Evolutionary conservation across 2,797 vertebrate species (phyloP), one percentile per base, ranked within the genome.

Genomic region (Ceyx erithaca): DNA sequence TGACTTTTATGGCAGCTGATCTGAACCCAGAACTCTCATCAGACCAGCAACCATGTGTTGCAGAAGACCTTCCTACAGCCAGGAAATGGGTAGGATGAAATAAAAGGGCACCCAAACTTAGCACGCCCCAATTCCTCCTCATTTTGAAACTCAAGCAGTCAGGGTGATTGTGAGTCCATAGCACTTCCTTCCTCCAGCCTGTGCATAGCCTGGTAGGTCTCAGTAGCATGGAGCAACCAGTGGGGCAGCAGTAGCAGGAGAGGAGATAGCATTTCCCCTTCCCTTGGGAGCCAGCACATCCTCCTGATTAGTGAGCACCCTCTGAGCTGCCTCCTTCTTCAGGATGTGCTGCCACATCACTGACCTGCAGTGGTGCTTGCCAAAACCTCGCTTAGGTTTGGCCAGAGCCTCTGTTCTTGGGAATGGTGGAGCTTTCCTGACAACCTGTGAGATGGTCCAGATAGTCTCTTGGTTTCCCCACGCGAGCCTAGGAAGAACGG

Each of bases 381-480:
- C 55, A 91, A 96, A 95, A 82, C 94, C 95, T 93, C 93, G 86
- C 97, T 97, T 99, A 96, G 98, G 97, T 52, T 94, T 86, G 68
- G 98, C 96, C 54, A 99, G 97, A 69, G 73, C 49, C 66, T 94
- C 88, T 51, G 96, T 95, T 95, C 98, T 98, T 86, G 93, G 41
- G 7, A 96, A 97, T 11, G 97, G 96, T 45, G 1, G 89, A 93
- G 79, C 49, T 45, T 62, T 68, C 86, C 95, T 6, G 80, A 92
- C 77, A 41, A 6, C 5, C 1, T 1, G 4, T 5, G 95, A 58
- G 28, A 96, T 6, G 33, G 93, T 80, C 76, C 76, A 49, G 51
- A 97, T 96, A 0, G 84, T 82, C 33, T 97, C 96, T 94, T 97
- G 97, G 81, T 97, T 97, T 84, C 97, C 97, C 94, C 93, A 96